A percentile compares a stretch with the other conserved stretches of the same genome.
Evolutionary conservation across 2,797 vertebrate genomes (phyloP).

Genomic region (Megaceryle alcyon): DNA sequence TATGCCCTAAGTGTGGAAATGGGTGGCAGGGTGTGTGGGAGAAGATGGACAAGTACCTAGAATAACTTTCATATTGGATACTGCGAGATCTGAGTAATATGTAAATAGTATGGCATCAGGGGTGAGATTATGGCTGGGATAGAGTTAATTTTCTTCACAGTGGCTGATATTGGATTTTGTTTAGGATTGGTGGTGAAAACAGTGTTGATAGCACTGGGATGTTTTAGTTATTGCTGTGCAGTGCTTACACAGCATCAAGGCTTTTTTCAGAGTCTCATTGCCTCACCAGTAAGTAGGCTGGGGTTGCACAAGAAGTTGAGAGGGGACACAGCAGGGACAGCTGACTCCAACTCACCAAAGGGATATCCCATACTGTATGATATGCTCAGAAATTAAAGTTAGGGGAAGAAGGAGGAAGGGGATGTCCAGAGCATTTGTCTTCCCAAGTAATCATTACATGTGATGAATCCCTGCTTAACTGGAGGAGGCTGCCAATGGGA

Average conservation of each 20-base stretch:
- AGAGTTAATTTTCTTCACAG: neutral
- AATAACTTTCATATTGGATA: neutral
- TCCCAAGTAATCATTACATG: too few species aligned
- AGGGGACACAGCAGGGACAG: neutral
- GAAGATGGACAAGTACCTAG: neutral
- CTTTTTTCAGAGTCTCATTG: neutral
- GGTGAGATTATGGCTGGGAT: neutral
- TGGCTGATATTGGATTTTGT: fast-evolving
- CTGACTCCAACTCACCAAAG: neutral
- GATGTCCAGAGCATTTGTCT: too few species aligned
- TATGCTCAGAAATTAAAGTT: too few species aligned
- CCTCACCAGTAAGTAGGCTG: neutral
- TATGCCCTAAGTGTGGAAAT: neutral
- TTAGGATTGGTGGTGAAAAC: neutral
- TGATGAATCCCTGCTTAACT: too few species aligned
- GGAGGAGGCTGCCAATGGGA: too few species aligned
- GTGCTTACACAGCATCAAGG: fast-evolving
- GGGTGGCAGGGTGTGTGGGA: neutral
- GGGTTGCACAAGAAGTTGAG: fast-evolving
- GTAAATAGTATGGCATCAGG: fast-evolving
- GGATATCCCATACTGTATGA: fast-evolving
- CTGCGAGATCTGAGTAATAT: too few species aligned
- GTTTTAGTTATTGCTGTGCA: neutral
- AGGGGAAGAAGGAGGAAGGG: too few species aligned
- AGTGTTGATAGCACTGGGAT: neutral